Base-by-base conservation (phyloP, 2,797 vertebrate species). In the Urophycis tenuis region DNA sequence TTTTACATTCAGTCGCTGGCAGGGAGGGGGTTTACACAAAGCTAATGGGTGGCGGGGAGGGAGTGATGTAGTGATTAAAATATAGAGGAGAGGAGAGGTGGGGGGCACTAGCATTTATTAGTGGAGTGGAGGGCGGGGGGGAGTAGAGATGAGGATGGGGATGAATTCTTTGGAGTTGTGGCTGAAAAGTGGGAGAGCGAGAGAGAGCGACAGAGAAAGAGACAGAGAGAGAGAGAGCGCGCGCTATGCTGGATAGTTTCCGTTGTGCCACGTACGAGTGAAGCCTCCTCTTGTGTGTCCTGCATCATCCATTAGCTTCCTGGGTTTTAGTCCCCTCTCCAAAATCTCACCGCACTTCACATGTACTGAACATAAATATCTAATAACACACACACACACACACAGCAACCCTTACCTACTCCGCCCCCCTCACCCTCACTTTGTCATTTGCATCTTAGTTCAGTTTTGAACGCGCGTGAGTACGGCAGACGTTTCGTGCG, bases 281-380 rank as follows among this genome's bases (percentile, higher is more conserved):
- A 29, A 64, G 60, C 53, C 53, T 53, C 74, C 77, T 84, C 49
- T 78, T 41, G 49, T 5, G 39, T 73, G 72, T 33, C 45, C 75
- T 71, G 73, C 79, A 75, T 74, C 14, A 76, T 81, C 78, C 75
- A 77, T 78, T 72, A 79, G 71, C 77, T 75, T 30, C 17, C 22
- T 29, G 5, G 77, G 77, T 78, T 82, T 85, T 67, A 78, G 31
- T 71, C 77, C 5, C 77, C 81, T 81, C 69, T 81, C 74, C 77
- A 82, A 78, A 80, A 70, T 74, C 72, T 3, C 70, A 71, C 64
- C 73, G 75, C 64, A 74, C 76, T 77, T 35, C 34, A 35, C 34
- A 35, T 35, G 3, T 8, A 35, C 6, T 45, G 14, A 45, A 8
- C 36, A 39, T 39, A 39, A 8, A 39, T 39, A 45, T 45, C 14